Percentiles rank a stretch among this genome's conserved stretches.
These are phyloP conservation scores for Theristicus caerulescens DNA, from an alignment of 2,113 vertebrate species.

Conservation along the genomic window DNA sequence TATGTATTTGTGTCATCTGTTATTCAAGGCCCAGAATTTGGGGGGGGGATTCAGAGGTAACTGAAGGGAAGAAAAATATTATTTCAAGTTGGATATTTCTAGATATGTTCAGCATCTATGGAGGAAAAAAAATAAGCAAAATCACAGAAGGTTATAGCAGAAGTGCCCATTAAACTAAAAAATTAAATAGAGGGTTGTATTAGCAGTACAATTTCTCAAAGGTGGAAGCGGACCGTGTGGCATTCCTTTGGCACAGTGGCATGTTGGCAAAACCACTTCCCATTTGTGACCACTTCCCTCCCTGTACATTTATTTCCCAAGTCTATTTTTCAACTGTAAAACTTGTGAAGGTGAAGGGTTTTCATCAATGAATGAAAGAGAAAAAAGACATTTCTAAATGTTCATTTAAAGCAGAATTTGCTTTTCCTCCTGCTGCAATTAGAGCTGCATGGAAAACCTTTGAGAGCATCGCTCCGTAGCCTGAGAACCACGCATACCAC, in stretches of 20 bases:
- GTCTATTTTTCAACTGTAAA: background rate
- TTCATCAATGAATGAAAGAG: background rate
- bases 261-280: background rate
- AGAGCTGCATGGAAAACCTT: background rate
- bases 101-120: background rate
- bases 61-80: background rate
- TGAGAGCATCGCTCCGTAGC: accelerated
- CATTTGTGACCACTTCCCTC: background rate
- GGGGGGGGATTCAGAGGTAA: too few relatives aligned
- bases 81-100: background rate
- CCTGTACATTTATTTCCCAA: background rate
- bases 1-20: background rate
- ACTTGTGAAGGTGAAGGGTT: background rate
- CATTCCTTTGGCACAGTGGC: background rate
- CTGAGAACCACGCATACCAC: background rate
- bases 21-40: background rate
- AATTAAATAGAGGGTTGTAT: background rate
- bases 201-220: background rate
- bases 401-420: background rate
- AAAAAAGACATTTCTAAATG: background rate
- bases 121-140: background rate
- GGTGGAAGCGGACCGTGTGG: background rate
- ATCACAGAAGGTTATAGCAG: background rate
- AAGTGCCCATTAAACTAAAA: background rate
- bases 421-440: background rate